Base-by-base conservation (phyloP, 1,140 invertebrate species). In the Zelostemma sp. region DNA sequence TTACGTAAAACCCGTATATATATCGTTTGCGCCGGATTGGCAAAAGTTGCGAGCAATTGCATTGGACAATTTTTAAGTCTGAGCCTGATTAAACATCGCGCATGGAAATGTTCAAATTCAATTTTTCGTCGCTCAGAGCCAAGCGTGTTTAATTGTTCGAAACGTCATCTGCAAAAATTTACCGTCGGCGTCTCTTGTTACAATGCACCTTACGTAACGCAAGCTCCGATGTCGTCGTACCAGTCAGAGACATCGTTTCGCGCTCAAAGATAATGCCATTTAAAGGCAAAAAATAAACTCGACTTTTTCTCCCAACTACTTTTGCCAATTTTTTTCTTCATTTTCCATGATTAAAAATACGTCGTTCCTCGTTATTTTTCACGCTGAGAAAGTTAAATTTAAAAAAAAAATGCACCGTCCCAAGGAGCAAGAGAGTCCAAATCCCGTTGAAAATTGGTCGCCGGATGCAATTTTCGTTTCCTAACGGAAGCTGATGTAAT, bases 401-500 rank as follows among this genome's bases (percentile, higher is more conserved):
- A 38, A 38, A 38, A 11, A 14, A 25, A 38, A 38, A 38, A 38
- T n/a, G 12, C 3, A n/a, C n/a, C 4, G 4, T 38, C 12, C 9
- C 9, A n/a, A n/a, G n/a, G n/a, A n/a, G n/a, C n/a, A n/a, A n/a
- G n/a, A n/a, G 9, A n/a, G 12, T 11, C 35, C 1, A n/a, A 38
- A 66, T 71, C 62, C 38, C 49, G 51, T 45, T 61, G 63, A 66
- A 71, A 71, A 71, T 71, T 71, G 58, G 40, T 53, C 54, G 54
- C 53, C 68, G 68, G 68, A 66, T 71, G 68, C 58, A 71, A 66
- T 66, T 71, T 66, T 60, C 68, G 65, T 66, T 71, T 71, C 62
- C 68, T 62, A n/a, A 51, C 54, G 33, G 19, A 46, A 55, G 46
- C 54, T 63, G 59, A 68, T 68, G 61, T 57, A 67, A 73, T 69